Evolutionary conservation across 2,113 vertebrate species (phyloP), one percentile per base, ranked within the genome.

Genomic region (Burhinus oedicnemus): DNA sequence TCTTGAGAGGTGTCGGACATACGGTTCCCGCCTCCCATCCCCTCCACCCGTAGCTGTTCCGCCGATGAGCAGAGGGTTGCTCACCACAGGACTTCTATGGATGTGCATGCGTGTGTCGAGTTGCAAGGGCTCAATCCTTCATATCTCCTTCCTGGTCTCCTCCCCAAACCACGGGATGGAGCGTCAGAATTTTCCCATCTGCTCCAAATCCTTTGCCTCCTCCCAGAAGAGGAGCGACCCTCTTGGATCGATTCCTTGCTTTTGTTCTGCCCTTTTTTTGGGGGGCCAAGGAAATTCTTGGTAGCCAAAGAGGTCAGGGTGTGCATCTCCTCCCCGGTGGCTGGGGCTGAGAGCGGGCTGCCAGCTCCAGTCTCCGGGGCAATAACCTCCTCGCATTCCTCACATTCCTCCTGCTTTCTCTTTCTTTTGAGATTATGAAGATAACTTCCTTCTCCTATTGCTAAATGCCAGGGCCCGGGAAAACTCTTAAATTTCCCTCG

Each of bases 381-480:
- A 95, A 93, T 97, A 95, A 96, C 93, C 96, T 95, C 89, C 74
- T 66, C 5, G 10, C 94, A 96, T 97, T 97, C 95, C 84, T 96
- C 18, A 11, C 94, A 97, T 96, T 97, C 95, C 34, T 97, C 12
- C 74, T 80, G 89, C 95, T 94, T 95, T 96, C 93, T 95, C 95
- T 96, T 97, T 97, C 95, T 95, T 93, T 85, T 57, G 93, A 97
- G 95, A 97, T 96, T 96, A 95, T 95, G 91, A 94, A 96, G 95
- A 94, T 95, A 95, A 95, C 93, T 97, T 96, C 95, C 93, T 95
- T 93, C 93, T 96, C 88, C 89, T 80, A 92, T 89, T 92, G 92
- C 92, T 86, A 83, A 97, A 79, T 95, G 12, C 0, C 0, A 81
- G 38, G 61, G 68, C 76, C 68, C 6, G 5, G 72, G 82, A 84